Base-by-base conservation (phyloP, 2,113 vertebrate genomes). In the Xiphophorus hellerii region DNA sequence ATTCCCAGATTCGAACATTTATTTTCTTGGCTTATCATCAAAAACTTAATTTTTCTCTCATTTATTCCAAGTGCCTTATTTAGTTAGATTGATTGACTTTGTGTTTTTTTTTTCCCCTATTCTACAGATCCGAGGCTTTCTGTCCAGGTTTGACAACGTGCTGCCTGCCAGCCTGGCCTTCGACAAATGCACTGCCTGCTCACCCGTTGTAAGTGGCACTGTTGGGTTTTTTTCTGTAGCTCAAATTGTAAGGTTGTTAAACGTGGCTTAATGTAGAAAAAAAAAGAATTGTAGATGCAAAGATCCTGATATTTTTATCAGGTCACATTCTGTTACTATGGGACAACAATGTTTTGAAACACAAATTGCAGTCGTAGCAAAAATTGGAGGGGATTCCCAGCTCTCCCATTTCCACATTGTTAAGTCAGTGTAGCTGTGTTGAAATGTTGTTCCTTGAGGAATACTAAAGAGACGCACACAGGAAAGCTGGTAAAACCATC, bases 141-240 rank as follows among this genome's bases (percentile, higher is more conserved):
- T 99, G 54, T 97, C 98, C 44, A 95, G 98, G 74, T 99, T 99
- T 81, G 98, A 99, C 93, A 98, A 99, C 8, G 98, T 99, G 77
- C 96, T 99, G 87, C 98, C 98, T 62, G 98, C 98, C 78, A 99
- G 98, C 84, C 90, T 99, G 89, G 98, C 98, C 0, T 99, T 99
- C 90, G 97, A 99, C 93, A 99, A 99, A 88, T 99, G 98, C 90
- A 99, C 98, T 3, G 98, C 98, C 81, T 99, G 98, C 89, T 99
- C 98, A 37, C 76, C 93, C 62, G 94, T 96, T 90, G 98, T 99
- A 95, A 96, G 96, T 95, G 22, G 13, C 65, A 48, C 31, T 28
- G 33, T n/a, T 13, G n/a, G 33, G 48, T 9, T 31, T 17, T 35
- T 11, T 58, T 33, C 4, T 69, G 60, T 20, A 15, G 1, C 63